A percentile compares a stretch with the other conserved stretches of the same genome.
Evolutionary conservation across 2,888 invertebrate genomes (phyloP).

Genomic region (Eupithecia insigniata): DNA sequence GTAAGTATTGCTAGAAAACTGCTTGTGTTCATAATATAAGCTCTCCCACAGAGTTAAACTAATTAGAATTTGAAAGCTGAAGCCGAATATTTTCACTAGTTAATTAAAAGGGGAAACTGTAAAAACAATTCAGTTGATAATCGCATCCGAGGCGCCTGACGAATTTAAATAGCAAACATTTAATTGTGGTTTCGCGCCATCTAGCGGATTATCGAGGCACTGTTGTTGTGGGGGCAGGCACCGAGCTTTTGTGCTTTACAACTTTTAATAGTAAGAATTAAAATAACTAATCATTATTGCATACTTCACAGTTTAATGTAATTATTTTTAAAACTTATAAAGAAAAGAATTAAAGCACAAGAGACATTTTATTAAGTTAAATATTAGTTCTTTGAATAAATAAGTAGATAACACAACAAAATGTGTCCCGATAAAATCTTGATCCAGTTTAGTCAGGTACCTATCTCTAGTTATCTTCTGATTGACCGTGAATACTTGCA

Average conservation of each 20-base stretch:
- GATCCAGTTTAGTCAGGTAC: too few species aligned
- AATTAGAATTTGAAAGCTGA: conserved; percentile 32
- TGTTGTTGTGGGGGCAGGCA: conserved; percentile 22
- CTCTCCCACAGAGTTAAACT: conserved; percentile 11
- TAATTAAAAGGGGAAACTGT: conserved; percentile 74
- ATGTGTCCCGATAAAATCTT: background rate
- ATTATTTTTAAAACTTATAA: background rate
- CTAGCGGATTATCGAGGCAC: conserved; percentile 52
- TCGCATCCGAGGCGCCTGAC: conserved; percentile 43
- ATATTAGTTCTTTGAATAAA: background rate
- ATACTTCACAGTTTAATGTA: background rate
- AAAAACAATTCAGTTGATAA: conserved; percentile 64
- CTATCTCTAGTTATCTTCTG: background rate
- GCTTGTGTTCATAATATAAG: background rate
- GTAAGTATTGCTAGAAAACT: background rate
- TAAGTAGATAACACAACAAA: background rate
- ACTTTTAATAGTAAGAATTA: too few species aligned
- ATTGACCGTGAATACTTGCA: background rate
- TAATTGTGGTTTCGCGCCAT: conserved; percentile 63
- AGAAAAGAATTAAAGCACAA: background rate
- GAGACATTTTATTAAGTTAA: background rate
- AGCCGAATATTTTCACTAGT: conserved; percentile 62
- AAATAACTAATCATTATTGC: too few species aligned
- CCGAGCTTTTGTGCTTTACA: conserved; percentile 1
- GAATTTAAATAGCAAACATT: conserved; percentile 50